A percentile compares a stretch with the other conserved stretches of the same genome.
Conservation (phyloP, 2,797 vertebrate genomes). For the Sardinella longiceps region DNA sequence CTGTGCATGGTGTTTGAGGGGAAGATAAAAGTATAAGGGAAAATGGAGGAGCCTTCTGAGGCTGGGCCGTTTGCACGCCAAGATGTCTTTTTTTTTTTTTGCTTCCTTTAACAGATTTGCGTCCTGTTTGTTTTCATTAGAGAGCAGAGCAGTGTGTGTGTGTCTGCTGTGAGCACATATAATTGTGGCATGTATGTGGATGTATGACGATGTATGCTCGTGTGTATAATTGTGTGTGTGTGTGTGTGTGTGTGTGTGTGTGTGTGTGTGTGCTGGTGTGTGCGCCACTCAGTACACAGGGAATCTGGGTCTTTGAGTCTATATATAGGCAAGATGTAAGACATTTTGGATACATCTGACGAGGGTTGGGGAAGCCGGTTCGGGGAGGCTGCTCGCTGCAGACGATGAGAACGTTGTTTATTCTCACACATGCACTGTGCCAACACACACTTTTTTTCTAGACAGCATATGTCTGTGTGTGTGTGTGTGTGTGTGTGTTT, state of each 20-base stretch:
- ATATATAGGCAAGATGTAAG: conserved; percentile 71
- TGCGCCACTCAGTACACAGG: conserved; percentile 58
- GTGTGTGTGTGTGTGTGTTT: not conserved
- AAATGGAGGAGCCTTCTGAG: not conserved
- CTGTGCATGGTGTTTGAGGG: not conserved
- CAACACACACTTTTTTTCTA: not conserved
- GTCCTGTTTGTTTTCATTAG: not conserved
- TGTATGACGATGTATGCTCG: not conserved
- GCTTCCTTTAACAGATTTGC: conserved; percentile 8
- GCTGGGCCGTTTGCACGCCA: not conserved
- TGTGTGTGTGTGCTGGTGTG: conserved; percentile 24
- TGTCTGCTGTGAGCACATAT: conserved; percentile 15
- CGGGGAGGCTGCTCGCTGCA: conserved; percentile 31
- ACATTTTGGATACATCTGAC: conserved; percentile 69
- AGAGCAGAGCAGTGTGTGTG: no score
- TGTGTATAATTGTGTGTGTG: not conserved
- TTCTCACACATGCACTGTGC: not conserved
- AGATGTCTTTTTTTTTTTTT: not conserved
- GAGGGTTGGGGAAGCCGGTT: conserved; percentile 59
- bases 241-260: not conserved
- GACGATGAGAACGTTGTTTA: conserved; percentile 24
- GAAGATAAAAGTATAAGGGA: not conserved
- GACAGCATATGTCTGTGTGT: not conserved
- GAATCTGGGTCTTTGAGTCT: conserved; percentile 74
- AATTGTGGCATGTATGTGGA: not conserved